These are phyloP conservation scores for Pardosa pseudoannulata DNA, from an alignment of 2,888 invertebrate genomes.

Conservation along the genomic window DNA sequence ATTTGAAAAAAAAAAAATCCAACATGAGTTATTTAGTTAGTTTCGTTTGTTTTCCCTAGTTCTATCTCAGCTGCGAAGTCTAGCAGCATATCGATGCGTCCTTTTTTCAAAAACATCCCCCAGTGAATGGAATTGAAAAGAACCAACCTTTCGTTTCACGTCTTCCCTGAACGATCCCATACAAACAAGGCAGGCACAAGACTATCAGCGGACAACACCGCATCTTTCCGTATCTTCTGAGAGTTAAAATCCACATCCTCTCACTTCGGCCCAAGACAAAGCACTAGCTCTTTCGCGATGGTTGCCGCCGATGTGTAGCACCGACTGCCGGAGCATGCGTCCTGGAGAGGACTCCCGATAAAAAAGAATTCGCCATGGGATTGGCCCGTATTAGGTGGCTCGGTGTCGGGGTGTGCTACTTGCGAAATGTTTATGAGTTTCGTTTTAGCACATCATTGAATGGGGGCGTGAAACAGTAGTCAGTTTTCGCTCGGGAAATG, in stretches of 20 bases:
- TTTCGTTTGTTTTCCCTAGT: too few species aligned
- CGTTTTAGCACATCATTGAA: not conserved
- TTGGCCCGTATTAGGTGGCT: not conserved
- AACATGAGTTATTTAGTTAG: too few species aligned
- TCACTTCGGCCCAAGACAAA: not conserved
- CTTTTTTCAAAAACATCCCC: too few species aligned
- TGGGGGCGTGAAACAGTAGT: too few species aligned
- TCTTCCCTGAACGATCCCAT: not conserved
- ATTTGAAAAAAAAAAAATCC: too few species aligned
- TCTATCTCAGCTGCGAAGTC: too few species aligned
- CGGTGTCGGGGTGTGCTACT: not conserved
- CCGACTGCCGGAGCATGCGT: not conserved
- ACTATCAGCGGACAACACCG: not conserved
- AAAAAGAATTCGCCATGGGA: not conserved
- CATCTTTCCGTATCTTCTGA: not conserved
- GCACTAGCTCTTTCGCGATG: not conserved
- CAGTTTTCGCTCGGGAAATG: too few species aligned
- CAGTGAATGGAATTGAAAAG: too few species aligned
- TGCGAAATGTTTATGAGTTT: not conserved
- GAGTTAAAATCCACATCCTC: constrained; percentile 6
- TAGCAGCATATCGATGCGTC: too few species aligned
- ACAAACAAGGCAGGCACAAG: not conserved
- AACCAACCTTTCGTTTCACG: not conserved
- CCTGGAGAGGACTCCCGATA: not conserved
- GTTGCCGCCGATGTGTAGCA: not conserved